Base-by-base conservation (phyloP, 2,888 invertebrate species). In the Papilio elwesi region DNA sequence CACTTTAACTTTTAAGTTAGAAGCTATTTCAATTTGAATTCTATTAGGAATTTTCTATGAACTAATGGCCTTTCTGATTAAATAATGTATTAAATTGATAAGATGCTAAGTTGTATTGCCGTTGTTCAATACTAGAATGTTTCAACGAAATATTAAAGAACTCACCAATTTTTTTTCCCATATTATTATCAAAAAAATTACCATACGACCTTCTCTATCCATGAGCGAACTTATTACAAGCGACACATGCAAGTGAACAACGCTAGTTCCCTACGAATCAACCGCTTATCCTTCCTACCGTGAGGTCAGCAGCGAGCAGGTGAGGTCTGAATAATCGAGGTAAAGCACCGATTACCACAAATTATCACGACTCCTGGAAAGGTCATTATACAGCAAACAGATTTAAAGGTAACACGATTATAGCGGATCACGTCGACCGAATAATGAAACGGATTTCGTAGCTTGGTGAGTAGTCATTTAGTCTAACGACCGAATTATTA, bases 361-460 rank as follows among this genome's bases (percentile, higher is more conserved):
- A 71, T 66, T 66, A 43, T 62, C 52, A 67, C 57, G 59, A 38
- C 59, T 71, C 43, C 43, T 48, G 57, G 26, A 57, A 66, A 71
- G 57, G 71, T 65, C 48, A 59, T 59, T 59, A 38, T 38, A 55
- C 47, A 55, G 48, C 26, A 52, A 51, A 67, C 66, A 47, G 16
- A 51, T 62, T 66, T 57, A 66, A 52, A 71, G 66, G 66, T 71
- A 66, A 67, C 52, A 51, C 71, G 51, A 67, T 62, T 67, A 71
- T 5, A 47, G 13, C 10, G 9, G 48, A 36, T 16, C 51, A 13
- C 16, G 11, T 38, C 13, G 59, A 59, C n/a, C 2, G 13, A 36
- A 38, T 59, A 38, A 38, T 59, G 38, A 59, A 43, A 43, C 6
- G 38, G 59, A 62, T 47, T 62, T 69, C 7, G n/a, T 47, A n/a